A percentile compares a stretch with the other conserved stretches of the same genome.
Evolutionary conservation across 1,140 invertebrate species (phyloP).

Genomic region (Hyposmocoma kahamanoa): DNA sequence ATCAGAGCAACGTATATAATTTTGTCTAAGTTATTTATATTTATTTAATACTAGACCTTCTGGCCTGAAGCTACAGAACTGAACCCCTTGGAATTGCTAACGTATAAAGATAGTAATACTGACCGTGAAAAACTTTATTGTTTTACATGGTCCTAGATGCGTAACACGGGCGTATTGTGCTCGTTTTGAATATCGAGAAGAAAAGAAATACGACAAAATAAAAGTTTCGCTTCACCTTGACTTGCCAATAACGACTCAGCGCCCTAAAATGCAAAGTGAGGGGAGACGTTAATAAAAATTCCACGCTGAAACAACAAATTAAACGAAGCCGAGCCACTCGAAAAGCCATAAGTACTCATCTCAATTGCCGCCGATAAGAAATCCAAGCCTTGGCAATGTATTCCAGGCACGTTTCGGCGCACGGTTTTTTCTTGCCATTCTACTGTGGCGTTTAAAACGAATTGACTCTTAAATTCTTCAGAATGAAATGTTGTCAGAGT

Average conservation of each 20-base stretch:
- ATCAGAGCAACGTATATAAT: too few species aligned
- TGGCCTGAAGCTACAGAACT: too few species aligned
- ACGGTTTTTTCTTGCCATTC: constrained; percentile 65
- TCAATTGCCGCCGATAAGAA: constrained; percentile 73
- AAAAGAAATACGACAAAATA: constrained; percentile 26
- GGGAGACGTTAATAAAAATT: constrained; percentile 72
- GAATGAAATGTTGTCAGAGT: constrained; percentile 70
- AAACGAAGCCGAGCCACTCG: constrained; percentile 71
- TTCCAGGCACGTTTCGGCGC: constrained; percentile 65
- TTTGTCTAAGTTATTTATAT: too few species aligned
- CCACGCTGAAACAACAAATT: constrained; percentile 71
- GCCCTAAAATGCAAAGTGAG: constrained; percentile 53
- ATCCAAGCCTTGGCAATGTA: constrained; percentile 68
- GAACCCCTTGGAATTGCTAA: too few species aligned
- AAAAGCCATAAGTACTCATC: constrained; percentile 74
- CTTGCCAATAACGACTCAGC: constrained; percentile 37
- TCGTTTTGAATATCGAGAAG: too few species aligned
- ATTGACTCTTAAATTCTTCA: constrained; percentile 71
- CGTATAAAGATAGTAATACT: too few species aligned
- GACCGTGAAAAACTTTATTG: too few species aligned
- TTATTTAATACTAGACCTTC: too few species aligned
- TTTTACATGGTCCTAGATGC: too few species aligned
- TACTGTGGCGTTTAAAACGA: constrained; percentile 65
- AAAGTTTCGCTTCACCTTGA: constrained; percentile 37
- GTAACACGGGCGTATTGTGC: too few species aligned